Evolutionary conservation across 2,797 vertebrate genomes (phyloP), one percentile per base, ranked within the genome.

Genomic region (Aldrovandia affinis): DNA sequence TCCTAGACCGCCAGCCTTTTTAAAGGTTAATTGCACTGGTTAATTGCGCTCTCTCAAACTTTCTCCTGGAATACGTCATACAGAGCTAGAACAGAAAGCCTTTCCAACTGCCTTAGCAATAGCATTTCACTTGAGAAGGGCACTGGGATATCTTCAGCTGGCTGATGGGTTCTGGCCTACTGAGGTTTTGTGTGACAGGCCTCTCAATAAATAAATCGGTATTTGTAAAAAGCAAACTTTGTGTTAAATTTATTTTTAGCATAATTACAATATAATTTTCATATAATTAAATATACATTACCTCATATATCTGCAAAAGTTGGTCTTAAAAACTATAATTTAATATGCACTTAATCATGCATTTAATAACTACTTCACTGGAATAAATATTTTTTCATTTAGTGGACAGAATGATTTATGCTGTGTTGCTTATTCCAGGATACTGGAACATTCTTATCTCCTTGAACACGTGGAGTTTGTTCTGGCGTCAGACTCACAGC

Each of bases 11-110:
- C 90, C 89, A 91, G 90, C 90, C 91, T 88, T 93, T n/a, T 92
- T 90, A 94, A 95, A 96, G 95, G 95, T 95, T 95, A 95, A 96
- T 94, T 94, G 94, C 93, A 8, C 86, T 33, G 82, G 92, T 90
- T 95, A 96, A 95, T 95, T 95, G 92, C 94, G 92, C 90, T 89
- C 90, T 86, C 87, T 88, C 89, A 85, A 91, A 90, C 91, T 93
- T 50, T 91, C 86, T 92, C 84, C 79, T 87, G 84, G 65, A 91
- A 92, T 92, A 95, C 91, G 93, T 95, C 93, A 95, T 90, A 86
- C 85, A 88, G 86, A 89, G 87, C 86, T 84, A 25, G 78, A 89
- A 92, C 88, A 90, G 90, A 93, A 94, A 94, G 89, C 89, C 92
- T 85, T 90, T 90, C 83, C 83, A 81, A 86, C 87, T 89, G 87